Evolutionary conservation across 2,113 vertebrate species (phyloP).

Genomic region (Garra rufa): DNA sequence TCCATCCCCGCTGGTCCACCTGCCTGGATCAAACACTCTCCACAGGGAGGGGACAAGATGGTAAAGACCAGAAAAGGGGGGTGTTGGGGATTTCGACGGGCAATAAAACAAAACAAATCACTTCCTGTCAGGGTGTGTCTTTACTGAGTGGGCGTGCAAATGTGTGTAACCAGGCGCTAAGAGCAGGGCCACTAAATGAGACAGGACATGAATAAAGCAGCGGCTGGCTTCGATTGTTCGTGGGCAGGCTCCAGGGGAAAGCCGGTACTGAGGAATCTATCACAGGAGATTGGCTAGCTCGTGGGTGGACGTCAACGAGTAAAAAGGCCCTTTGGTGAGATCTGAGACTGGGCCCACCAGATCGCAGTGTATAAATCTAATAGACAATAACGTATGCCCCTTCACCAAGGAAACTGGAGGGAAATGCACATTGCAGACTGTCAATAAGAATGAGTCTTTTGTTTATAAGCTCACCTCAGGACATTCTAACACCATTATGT

Average conservation of each 20-base stretch:
- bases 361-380: slow-evolving; percentile 40
- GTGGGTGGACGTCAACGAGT: slow-evolving; percentile 60
- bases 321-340: slow-evolving; percentile 51
- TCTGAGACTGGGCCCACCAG: slow-evolving; percentile 41
- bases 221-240: slow-evolving; percentile 49
- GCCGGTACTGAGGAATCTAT: slow-evolving; percentile 55
- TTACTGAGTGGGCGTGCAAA: slow-evolving; percentile 40
- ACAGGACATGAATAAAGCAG: slow-evolving; percentile 49
- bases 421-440: background rate
- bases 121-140: slow-evolving; percentile 49
- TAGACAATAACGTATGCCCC: slow-evolving; percentile 22
- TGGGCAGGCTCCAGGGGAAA: slow-evolving; percentile 54
- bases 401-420: slow-evolving; percentile 39
- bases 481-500: background rate
- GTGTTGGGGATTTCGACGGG: slow-evolving; percentile 39
- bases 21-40: slow-evolving; percentile 42
- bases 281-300: slow-evolving; percentile 46
- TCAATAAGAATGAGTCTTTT: slow-evolving; percentile 27
- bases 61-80: slow-evolving; percentile 31
- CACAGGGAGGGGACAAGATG: slow-evolving; percentile 34
- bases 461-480: background rate
- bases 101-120: slow-evolving; percentile 58
- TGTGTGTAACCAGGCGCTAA: slow-evolving; percentile 24
- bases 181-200: slow-evolving; percentile 47
- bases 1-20: slow-evolving; percentile 50